Evolutionary conservation across 1,140 invertebrate genomes (phyloP).

Genomic region (Platyscapa corneri): DNA sequence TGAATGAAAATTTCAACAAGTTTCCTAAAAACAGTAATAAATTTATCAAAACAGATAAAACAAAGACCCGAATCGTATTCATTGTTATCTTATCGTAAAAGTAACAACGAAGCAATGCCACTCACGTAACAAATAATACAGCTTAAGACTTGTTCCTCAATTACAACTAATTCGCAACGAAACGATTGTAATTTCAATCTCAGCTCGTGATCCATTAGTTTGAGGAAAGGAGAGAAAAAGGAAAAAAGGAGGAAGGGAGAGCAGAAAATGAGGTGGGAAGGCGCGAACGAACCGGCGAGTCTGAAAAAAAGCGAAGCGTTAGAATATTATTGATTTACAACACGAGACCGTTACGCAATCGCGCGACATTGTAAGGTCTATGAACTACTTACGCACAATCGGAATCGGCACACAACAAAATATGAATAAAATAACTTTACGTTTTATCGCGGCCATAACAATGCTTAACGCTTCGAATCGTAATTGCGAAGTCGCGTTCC

Average conservation of each 20-base stretch:
- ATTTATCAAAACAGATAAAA: not conserved
- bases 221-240: no score
- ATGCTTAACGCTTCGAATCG: slow-evolving; percentile 31
- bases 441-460: slow-evolving; percentile 46
- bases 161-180: not conserved
- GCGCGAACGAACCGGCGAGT: no score
- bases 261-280: no score
- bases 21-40: not conserved
- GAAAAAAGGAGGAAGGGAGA: no score
- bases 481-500: slow-evolving; percentile 36
- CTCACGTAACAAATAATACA: not conserved
- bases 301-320: not conserved
- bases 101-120: not conserved
- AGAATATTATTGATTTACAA: not conserved
- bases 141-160: not conserved
- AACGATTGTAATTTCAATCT: no score
- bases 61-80: not conserved
- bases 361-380: slow-evolving; percentile 21
- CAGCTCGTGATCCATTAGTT: no score
- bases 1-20: not conserved
- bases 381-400: slow-evolving; percentile 1
- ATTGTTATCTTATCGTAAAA: not conserved
- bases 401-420: not conserved
- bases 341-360: not conserved
- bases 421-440: slow-evolving; percentile 10